These are phyloP conservation scores for Malurus melanocephalus DNA, from an alignment of 2,113 vertebrate species.

Conservation along the genomic window DNA sequence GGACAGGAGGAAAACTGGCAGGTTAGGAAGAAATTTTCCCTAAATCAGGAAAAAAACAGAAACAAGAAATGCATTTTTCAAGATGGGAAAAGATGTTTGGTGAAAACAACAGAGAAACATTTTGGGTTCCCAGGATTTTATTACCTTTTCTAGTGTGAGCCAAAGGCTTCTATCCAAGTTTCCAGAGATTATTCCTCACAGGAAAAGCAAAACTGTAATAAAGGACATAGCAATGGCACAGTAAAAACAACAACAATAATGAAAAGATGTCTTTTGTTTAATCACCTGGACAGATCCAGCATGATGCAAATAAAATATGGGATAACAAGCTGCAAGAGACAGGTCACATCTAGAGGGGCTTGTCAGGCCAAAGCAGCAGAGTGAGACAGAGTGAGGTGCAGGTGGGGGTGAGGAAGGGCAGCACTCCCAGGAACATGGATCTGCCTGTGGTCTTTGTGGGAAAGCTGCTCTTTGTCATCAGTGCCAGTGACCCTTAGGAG, in stretches of 20 bases:
- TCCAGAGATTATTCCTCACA: constrained; percentile 49
- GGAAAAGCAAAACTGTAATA: constrained; percentile 52
- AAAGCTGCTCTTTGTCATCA: background rate
- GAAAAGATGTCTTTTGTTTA: constrained; percentile 46
- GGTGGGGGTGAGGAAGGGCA: background rate
- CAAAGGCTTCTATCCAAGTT: constrained; percentile 50
- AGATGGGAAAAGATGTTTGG: constrained; percentile 28
- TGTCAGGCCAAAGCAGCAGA: background rate
- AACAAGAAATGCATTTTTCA: constrained; percentile 36
- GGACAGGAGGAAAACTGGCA: background rate
- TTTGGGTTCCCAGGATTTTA: constrained; percentile 56
- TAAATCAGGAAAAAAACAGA: constrained; percentile 7
- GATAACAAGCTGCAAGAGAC: background rate
- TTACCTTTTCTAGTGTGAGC: constrained; percentile 49
- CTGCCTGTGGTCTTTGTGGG: background rate
- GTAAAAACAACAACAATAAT: constrained; percentile 43
- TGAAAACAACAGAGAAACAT: constrained; percentile 42
- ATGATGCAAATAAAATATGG: background rate
- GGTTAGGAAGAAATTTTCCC: background rate
- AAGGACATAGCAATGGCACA: constrained; percentile 17
- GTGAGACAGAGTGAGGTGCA: background rate
- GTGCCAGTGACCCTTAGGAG: background rate
- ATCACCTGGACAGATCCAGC: background rate
- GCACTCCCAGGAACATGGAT: accelerated
- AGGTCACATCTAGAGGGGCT: background rate